Percentiles rank a stretch among this genome's conserved stretches.
These are phyloP conservation scores for Centropyge bicolor DNA, from an alignment of 2,797 vertebrate genomes.

Conservation along the genomic window DNA sequence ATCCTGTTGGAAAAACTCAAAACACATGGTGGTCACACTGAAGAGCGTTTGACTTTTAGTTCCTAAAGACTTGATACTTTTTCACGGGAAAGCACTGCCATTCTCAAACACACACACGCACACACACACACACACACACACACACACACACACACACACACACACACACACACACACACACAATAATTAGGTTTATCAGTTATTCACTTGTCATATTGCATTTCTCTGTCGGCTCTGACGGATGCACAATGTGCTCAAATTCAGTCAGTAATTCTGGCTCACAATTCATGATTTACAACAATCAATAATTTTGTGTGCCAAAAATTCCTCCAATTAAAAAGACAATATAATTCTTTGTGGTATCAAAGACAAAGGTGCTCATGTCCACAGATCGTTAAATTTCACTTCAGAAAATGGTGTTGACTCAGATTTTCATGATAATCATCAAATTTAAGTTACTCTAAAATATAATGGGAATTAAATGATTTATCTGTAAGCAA, in stretches of 20 bases:
- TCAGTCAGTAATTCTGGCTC: background rate
- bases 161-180: too few species aligned
- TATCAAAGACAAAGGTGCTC: background rate
- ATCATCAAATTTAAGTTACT: background rate
- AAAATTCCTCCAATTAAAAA: background rate
- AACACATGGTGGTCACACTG: slow-evolving; percentile 17
- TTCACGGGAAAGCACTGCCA: slow-evolving; percentile 3
- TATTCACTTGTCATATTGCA: background rate
- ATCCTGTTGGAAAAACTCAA: slow-evolving; percentile 18
- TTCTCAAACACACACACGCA: background rate
- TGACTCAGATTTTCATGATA: background rate
- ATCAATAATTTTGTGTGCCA: too few species aligned
- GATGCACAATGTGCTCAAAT: background rate
- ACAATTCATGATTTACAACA: background rate
- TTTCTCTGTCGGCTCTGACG: background rate
- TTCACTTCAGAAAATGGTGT: background rate
- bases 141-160: too few species aligned
- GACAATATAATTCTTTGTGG: background rate
- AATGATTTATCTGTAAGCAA: too few species aligned
- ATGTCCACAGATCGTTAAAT: background rate
- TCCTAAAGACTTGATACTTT: background rate
- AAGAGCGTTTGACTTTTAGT: slow-evolving; percentile 30
- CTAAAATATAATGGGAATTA: background rate
- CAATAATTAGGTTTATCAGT: background rate
- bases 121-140: too few species aligned